A percentile compares a stretch with the other conserved stretches of the same genome.
phyloP scores from a whole-genome alignment of 2,113 vertebrate species.

The Pteronura brasiliensis region DNA sequence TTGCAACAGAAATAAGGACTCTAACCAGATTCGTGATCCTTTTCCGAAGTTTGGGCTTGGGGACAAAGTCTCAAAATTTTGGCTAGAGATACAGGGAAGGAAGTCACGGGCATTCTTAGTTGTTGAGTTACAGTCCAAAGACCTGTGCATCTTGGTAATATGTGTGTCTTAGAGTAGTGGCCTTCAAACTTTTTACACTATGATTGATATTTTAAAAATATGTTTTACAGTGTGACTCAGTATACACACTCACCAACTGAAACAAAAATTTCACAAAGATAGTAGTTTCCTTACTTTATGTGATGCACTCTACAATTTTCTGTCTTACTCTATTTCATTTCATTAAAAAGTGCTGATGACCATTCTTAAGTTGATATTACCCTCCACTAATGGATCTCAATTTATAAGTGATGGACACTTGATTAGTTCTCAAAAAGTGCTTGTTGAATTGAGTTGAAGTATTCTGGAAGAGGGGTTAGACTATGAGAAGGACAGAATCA shows the following conservation, averaged over 20 bases:
- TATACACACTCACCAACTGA: neutral
- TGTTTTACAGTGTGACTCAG: neutral
- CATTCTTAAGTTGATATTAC: neutral
- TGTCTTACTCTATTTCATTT: neutral
- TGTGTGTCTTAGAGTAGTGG: neutral
- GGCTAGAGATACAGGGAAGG: neutral
- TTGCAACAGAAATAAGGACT: conserved; percentile 18
- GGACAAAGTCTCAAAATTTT: neutral
- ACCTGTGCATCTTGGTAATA: neutral
- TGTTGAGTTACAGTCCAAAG: neutral
- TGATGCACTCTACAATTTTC: neutral
- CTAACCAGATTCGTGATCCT: neutral
- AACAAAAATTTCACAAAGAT: neutral
- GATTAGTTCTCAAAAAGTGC: neutral
- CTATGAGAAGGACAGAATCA: neutral
- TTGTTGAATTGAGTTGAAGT: neutral
- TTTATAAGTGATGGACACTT: neutral
- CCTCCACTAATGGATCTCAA: neutral
- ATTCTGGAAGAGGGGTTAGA: neutral
- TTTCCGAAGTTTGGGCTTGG: neutral
- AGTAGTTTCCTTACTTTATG: neutral
- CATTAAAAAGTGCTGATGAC: neutral
- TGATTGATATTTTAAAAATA: neutral
- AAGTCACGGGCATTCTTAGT: neutral
- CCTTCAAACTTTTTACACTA: neutral